phyloP scores from a whole-genome alignment of 2,888 invertebrate genomes.

The Dolichomitus sp. region DNA sequence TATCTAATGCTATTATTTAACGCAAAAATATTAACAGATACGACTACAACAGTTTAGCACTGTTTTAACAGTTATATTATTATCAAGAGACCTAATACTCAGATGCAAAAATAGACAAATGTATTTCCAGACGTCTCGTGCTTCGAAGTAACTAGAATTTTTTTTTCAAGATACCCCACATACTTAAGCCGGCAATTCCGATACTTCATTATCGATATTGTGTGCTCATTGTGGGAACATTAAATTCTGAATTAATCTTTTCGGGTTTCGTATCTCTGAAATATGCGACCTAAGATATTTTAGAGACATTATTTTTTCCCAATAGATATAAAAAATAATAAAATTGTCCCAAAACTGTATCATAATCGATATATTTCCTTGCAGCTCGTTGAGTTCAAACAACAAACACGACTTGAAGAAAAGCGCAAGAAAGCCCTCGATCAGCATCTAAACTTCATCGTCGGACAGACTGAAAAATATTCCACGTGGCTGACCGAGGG shows the following conservation, averaged over 20 bases:
- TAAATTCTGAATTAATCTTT: constrained; percentile 71
- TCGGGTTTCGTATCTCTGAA: constrained; percentile 55
- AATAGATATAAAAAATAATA: constrained; percentile 23
- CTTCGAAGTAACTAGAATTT: neutral
- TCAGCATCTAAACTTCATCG: constrained; percentile 98
- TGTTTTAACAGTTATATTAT: too few species aligned
- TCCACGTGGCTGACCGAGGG: constrained; percentile 96
- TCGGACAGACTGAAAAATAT: constrained; percentile 99
- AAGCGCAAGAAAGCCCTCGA: constrained; percentile 98
- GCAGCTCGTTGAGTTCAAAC: constrained; percentile 96
- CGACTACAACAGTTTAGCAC: too few species aligned
- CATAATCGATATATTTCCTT: constrained; percentile 64
- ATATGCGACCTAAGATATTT: constrained; percentile 67
- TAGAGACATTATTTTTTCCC: constrained; percentile 63
- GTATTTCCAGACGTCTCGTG: neutral
- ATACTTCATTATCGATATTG: constrained; percentile 78
- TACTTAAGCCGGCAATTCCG: constrained; percentile 85
- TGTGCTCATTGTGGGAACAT: constrained; percentile 86
- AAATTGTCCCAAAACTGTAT: constrained; percentile 43
- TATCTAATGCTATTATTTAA: too few species aligned
- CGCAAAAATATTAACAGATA: too few species aligned
- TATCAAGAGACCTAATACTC: neutral
- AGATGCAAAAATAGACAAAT: neutral
- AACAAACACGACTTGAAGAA: constrained; percentile 96
- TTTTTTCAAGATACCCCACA: constrained; percentile 79